Conservation (phyloP, 1,140 invertebrate species). For the Ips nitidus region DNA sequence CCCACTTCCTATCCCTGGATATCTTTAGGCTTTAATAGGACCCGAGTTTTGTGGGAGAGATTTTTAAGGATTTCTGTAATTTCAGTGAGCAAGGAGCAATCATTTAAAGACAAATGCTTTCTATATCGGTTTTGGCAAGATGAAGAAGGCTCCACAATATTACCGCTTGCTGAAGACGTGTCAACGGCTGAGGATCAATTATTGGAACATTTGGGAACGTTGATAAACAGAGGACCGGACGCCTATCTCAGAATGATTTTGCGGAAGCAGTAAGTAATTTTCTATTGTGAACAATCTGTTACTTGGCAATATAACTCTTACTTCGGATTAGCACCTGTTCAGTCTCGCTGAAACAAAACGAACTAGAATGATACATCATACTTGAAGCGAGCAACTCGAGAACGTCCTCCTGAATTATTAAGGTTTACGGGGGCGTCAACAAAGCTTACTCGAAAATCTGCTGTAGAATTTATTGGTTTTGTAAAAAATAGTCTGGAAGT, state of each 20-base stretch:
- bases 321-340: no score
- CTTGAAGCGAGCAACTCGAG: not conserved
- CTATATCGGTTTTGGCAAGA: slow-evolving; percentile 81
- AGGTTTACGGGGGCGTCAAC: not conserved
- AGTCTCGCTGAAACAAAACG: not conserved
- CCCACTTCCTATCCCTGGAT: slow-evolving; percentile 5
- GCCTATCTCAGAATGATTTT: slow-evolving; percentile 80
- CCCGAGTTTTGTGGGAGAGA: not conserved
- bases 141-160: slow-evolving; percentile 58
- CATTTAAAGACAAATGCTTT: slow-evolving; percentile 83
- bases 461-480: no score
- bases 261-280: slow-evolving; percentile 72
- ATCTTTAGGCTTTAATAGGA: slow-evolving; percentile 4
- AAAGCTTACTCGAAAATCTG: not conserved
- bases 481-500: no score
- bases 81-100: slow-evolving; percentile 75
- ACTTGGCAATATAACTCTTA: not conserved
- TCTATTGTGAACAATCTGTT: not conserved
- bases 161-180: slow-evolving; percentile 60
- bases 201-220: slow-evolving; percentile 63
- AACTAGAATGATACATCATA: not conserved
- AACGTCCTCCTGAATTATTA: not conserved
- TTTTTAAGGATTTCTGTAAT: slow-evolving; percentile 21
- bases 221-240: slow-evolving; percentile 73
- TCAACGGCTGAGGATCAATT: slow-evolving; percentile 69